These are phyloP conservation scores for Luperina nickerlii DNA, from an alignment of 2,888 invertebrate species.

Conservation along the genomic window DNA sequence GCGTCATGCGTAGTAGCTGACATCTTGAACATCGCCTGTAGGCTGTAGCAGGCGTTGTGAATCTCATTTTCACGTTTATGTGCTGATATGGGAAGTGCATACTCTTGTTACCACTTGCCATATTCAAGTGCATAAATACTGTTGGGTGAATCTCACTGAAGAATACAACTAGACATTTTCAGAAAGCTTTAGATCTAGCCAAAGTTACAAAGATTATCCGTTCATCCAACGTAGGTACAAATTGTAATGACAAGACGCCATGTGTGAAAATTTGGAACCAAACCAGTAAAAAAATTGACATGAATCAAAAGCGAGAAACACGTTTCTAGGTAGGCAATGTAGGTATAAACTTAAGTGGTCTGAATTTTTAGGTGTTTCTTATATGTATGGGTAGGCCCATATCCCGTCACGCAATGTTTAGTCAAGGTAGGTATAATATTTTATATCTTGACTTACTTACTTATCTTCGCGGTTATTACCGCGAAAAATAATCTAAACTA, in stretches of 20 bases:
- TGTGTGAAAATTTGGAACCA: neutral
- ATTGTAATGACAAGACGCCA: neutral
- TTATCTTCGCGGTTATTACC: neutral
- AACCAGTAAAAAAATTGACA: too few relatives aligned
- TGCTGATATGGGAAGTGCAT: slow-evolving; percentile 28
- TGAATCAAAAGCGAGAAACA: neutral
- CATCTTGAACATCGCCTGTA: neutral
- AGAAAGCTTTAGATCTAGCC: neutral
- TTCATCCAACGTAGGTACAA: neutral
- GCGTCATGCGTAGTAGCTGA: neutral
- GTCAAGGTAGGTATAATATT: neutral
- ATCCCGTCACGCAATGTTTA: too few relatives aligned
- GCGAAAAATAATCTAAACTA: too few relatives aligned
- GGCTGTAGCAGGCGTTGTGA: neutral
- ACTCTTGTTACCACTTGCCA: slow-evolving; percentile 30
- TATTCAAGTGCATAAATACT: neutral
- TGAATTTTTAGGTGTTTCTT: neutral
- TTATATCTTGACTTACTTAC: too few relatives aligned
- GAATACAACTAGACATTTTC: neutral
- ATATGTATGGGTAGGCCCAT: too few relatives aligned
- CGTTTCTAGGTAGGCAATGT: neutral
- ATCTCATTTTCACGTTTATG: slow-evolving; percentile 38
- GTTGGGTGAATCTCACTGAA: neutral
- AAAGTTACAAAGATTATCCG: neutral
- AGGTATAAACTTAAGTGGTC: too few relatives aligned